Evolutionary conservation across 1,140 invertebrate species (phyloP).

Genomic region (Myzus persicae): DNA sequence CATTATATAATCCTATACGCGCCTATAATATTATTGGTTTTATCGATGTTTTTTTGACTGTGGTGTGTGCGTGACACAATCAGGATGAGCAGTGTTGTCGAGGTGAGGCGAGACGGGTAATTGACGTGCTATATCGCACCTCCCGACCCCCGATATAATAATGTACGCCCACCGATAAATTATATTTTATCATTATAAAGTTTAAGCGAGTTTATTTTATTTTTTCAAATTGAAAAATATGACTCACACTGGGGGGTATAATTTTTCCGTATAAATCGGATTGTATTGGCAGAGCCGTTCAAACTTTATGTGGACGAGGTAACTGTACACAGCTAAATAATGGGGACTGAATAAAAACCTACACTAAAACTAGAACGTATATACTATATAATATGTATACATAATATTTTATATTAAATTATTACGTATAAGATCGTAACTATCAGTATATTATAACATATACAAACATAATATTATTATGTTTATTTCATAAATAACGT

Average conservation of each 20-base stretch:
- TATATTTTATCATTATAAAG: conserved; percentile 26
- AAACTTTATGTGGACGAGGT: not conserved
- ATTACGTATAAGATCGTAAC: not conserved
- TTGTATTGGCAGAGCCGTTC: not conserved
- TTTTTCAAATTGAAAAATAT: conserved; percentile 33
- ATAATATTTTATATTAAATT: not conserved
- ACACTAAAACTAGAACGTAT: not conserved
- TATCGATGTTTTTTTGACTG: not conserved
- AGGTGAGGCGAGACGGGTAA: not conserved
- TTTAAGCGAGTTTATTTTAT: not conserved
- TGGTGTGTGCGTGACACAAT: not conserved
- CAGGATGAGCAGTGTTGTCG: not conserved
- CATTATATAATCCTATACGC: not conserved
- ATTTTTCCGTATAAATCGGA: not conserved
- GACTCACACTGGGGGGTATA: not conserved
- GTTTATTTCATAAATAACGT: not conserved
- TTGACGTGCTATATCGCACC: not conserved
- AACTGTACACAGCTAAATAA: not conserved
- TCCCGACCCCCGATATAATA: not conserved
- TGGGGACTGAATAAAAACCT: not conserved
- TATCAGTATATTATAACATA: no score
- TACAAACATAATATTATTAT: not conserved
- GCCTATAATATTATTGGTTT: not conserved
- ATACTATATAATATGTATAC: not conserved
- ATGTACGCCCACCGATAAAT: not conserved